These are phyloP conservation scores for Apotomis turbidana DNA, from an alignment of 2,888 invertebrate genomes.

Conservation along the genomic window DNA sequence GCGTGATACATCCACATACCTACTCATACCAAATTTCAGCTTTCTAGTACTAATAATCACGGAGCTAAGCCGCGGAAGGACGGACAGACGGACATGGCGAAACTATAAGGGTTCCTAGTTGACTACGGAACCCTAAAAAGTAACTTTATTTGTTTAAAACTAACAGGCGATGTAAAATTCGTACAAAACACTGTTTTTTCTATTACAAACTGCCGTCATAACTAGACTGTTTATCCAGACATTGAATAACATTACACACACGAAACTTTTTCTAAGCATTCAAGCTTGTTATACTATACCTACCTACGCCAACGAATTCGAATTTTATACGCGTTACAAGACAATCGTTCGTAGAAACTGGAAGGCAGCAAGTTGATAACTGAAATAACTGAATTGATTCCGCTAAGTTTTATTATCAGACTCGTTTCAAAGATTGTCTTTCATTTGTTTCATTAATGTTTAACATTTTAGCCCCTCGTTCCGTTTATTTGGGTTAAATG, in stretches of 20 bases:
- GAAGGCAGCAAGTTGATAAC: not conserved
- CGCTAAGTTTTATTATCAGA: slow-evolving; percentile 9
- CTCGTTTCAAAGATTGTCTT: slow-evolving; percentile 3
- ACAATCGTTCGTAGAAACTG: not conserved
- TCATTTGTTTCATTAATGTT: slow-evolving; percentile 5
- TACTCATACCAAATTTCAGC: no score
- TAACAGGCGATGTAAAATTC: no score
- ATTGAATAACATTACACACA: not conserved
- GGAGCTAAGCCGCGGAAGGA: no score
- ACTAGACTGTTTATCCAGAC: not conserved
- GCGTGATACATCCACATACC: no score
- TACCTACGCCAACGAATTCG: not conserved
- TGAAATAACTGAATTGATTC: not conserved
- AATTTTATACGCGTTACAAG: slow-evolving; percentile 11
- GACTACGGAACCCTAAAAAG: no score
- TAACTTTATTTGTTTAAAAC: not conserved
- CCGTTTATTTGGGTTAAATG: not conserved
- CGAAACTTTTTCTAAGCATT: not conserved
- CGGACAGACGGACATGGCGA: no score
- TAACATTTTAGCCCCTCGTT: not conserved
- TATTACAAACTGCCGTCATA: not conserved
- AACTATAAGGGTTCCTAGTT: no score
- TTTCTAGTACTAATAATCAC: no score
- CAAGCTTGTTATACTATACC: not conserved
- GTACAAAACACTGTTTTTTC: not conserved